A percentile compares a stretch with the other conserved stretches of the same genome.
phyloP scores from a whole-genome alignment of 2,113 vertebrate species.

The Nesoenas mayeri region DNA sequence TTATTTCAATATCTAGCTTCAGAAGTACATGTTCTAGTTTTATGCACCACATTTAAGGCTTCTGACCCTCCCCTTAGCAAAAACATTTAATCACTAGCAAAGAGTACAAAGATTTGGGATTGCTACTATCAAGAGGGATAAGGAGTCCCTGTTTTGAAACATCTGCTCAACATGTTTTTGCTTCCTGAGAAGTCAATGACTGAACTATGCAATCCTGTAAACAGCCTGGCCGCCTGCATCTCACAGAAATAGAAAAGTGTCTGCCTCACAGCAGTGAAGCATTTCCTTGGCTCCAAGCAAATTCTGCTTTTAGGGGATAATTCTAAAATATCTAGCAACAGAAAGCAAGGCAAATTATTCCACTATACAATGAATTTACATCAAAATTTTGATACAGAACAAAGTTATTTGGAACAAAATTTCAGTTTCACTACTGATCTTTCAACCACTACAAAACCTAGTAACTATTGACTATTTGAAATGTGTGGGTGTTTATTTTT shows the following conservation, averaged over 20 bases:
- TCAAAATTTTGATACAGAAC: neutral
- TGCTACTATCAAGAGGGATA: neutral
- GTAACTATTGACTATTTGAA: neutral
- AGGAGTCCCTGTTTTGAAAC: neutral
- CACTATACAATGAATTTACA: neutral
- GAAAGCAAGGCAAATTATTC: neutral
- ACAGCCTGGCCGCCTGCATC: accelerated
- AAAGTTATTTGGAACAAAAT: neutral
- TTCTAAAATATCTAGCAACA: neutral
- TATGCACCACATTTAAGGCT: neutral
- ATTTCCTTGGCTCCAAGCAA: neutral
- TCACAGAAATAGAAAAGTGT: neutral
- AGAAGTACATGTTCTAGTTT: neutral
- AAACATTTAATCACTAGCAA: neutral
- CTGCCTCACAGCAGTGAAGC: neutral
- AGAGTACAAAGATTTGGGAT: neutral
- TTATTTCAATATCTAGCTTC: neutral
- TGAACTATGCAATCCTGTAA: neutral
- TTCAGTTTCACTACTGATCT: neutral
- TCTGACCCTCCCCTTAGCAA: neutral
- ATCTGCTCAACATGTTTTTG: neutral
- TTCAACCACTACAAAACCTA: neutral
- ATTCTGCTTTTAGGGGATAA: neutral
- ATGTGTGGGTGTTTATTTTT: neutral
- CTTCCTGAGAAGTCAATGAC: neutral